Evolutionary conservation across 2,113 vertebrate genomes (phyloP), one percentile per base, ranked within the genome.

Genomic region (Pyxicephalus adspersus): DNA sequence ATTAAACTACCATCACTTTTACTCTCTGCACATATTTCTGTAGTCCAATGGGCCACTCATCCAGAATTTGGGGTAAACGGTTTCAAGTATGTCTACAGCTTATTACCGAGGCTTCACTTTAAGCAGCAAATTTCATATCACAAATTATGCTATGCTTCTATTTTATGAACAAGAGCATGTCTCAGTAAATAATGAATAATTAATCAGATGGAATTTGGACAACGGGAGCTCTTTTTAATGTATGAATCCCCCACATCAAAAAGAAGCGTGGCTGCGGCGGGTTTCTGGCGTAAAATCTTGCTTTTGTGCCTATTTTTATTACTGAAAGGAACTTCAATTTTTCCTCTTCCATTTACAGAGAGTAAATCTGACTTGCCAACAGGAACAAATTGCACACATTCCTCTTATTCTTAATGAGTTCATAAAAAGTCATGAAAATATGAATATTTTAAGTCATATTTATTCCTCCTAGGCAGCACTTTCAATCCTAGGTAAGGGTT

Each of bases 371-470:
- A 64, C 78, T 58, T 54, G 78, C 78, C 67, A 72, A 29, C 26
- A 63, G 23, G 58, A 80, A 64, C 57, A 80, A 58, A 80, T 60
- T 71, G 66, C 22, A 34, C 38, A 63, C 78, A 29, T 72, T 81
- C 29, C 50, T 73, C 68, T 64, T 81, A 52, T 64, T 81, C 68
- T 64, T 73, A 80, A 80, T 72, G 78, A 81, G 78, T 81, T 73
- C 60, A 54, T 72, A 81, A 81, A 64, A 81, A 73, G 68, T 63
- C 58, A 81, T 81, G 78, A 72, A 63, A 80, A 71, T 80, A 80
- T 80, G 71, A 72, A 80, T 80, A 72, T 80, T 80, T 78, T 52
- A 80, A 18, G 65, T 28, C 54, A 80, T 63, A 78, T 80, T 80
- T 70, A 72, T 80, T 80, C 28, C 66, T 80, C 57, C 67, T 50